A percentile compares a stretch with the other conserved stretches of the same genome.
Conservation (phyloP, 2,113 vertebrate genomes). For the Falcunculus frontatus region DNA sequence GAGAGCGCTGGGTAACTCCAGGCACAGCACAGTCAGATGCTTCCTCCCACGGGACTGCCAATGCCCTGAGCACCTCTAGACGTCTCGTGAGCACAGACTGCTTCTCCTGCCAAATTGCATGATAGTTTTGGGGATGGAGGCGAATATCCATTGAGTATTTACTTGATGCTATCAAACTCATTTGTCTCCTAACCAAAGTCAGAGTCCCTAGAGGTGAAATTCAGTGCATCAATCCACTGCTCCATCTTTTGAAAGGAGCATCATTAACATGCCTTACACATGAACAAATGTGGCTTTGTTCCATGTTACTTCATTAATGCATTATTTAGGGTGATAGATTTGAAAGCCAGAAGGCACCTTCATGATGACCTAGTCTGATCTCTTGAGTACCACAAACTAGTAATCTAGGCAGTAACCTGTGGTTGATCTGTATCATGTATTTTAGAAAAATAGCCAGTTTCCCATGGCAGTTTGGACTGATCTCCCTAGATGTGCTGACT, state of each 20-base stretch:
- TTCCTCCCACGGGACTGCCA: constrained; percentile 19
- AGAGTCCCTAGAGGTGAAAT: constrained; percentile 63
- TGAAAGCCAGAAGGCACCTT: constrained; percentile 58
- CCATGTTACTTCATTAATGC: constrained; percentile 57
- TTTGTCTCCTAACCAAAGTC: constrained; percentile 51
- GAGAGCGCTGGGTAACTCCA: not conserved
- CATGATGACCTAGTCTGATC: constrained; percentile 54
- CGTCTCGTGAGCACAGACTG: constrained; percentile 34
- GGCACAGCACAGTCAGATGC: not conserved
- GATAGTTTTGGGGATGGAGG: constrained; percentile 17
- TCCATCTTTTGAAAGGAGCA: constrained; percentile 35
- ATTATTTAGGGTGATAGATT: constrained; percentile 32
- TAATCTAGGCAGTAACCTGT: constrained; percentile 45
- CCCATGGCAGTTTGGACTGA: constrained; percentile 54
- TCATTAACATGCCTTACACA: constrained; percentile 55
- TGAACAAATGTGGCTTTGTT: constrained; percentile 54
- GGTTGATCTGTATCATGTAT: constrained; percentile 37
- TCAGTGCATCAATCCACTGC: constrained; percentile 42
- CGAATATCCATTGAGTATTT: constrained; percentile 26
- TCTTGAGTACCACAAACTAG: constrained; percentile 41
- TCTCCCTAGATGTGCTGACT: constrained; percentile 37
- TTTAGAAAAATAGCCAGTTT: constrained; percentile 61
- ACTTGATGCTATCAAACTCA: constrained; percentile 56
- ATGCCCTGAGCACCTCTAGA: constrained; percentile 36
- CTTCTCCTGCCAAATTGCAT: constrained; percentile 33